These are phyloP conservation scores for Yponomeuta sedellus DNA, from an alignment of 2,888 invertebrate species.

Conservation along the genomic window DNA sequence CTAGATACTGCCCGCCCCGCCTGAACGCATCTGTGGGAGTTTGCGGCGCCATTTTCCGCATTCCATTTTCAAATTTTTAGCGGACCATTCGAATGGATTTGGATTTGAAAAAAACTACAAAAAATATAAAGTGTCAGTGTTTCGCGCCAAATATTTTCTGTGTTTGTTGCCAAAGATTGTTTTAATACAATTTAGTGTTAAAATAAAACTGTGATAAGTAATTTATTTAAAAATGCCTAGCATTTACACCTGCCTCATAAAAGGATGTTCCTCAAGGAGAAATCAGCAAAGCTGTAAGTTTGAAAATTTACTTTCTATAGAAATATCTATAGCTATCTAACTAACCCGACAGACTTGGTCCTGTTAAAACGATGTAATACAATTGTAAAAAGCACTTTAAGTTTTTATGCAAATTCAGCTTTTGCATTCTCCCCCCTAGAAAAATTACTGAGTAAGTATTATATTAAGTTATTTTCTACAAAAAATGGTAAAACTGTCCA, in stretches of 20 bases:
- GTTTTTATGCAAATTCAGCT: too few relatives aligned
- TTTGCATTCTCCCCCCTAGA: too few relatives aligned
- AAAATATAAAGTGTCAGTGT: conserved; percentile 23
- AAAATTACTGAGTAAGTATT: too few relatives aligned
- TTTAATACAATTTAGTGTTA: conserved; percentile 9
- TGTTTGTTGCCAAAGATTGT: conserved; percentile 46
- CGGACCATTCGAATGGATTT: conserved; percentile 23
- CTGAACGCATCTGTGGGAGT: conserved; percentile 54
- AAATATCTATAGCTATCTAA: neutral
- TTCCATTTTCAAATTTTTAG: conserved; percentile 26
- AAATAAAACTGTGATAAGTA: conserved; percentile 51
- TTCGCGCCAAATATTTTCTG: conserved; percentile 18
- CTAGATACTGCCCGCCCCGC: conserved; percentile 61
- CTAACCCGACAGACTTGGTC: neutral
- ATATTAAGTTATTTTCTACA: too few relatives aligned
- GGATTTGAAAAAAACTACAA: conserved; percentile 25
- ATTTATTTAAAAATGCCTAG: conserved; percentile 27
- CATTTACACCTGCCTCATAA: conserved; percentile 21
- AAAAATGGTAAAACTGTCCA: too few relatives aligned
- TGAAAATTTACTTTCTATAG: neutral
- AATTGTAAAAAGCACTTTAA: too few relatives aligned
- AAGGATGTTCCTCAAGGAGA: conserved; percentile 45
- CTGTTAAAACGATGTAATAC: neutral
- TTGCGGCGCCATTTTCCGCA: conserved; percentile 17
- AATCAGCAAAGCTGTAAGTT: conserved; percentile 12